Evolutionary conservation across 30 jellyfish, hydroid and myxozoan genomes (phyloP).

Genomic region (Cassiopea andromeda): DNA sequence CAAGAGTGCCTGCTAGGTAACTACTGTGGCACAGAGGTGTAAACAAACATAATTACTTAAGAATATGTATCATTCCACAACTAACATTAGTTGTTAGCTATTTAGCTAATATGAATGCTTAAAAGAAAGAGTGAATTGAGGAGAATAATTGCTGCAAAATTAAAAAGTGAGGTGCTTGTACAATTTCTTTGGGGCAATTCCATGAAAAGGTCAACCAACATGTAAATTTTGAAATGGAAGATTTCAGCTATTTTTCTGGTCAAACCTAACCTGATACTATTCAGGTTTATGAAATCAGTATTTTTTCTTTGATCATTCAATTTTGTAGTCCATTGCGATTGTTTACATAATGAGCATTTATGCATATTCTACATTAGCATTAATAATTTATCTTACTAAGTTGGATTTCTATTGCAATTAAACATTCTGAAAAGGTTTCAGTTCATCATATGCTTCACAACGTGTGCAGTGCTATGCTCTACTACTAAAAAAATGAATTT

Average conservation of each 20-base stretch:
- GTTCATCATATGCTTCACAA: neutral
- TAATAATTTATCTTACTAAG: neutral
- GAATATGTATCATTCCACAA: no score
- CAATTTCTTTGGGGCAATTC: neutral
- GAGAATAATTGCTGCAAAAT: no score
- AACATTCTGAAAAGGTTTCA: neutral
- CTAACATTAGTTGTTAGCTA: no score
- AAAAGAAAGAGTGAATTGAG: no score
- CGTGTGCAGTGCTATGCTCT: neutral
- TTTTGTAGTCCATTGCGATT: neutral
- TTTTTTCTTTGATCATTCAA: neutral
- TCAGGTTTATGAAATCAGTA: neutral
- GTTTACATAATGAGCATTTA: neutral
- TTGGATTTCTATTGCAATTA: neutral
- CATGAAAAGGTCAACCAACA: neutral
- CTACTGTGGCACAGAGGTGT: no score
- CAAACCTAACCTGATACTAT: neutral
- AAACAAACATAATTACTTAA: no score
- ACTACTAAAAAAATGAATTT: neutral
- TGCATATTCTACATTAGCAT: neutral
- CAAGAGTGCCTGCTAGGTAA: no score
- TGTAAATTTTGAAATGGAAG: neutral
- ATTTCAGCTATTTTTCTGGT: neutral
- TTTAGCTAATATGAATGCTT: no score
- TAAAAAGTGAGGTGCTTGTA: no score